phyloP scores from a whole-genome alignment of 2,797 vertebrate genomes.

The Enteromius viviparus region DNA sequence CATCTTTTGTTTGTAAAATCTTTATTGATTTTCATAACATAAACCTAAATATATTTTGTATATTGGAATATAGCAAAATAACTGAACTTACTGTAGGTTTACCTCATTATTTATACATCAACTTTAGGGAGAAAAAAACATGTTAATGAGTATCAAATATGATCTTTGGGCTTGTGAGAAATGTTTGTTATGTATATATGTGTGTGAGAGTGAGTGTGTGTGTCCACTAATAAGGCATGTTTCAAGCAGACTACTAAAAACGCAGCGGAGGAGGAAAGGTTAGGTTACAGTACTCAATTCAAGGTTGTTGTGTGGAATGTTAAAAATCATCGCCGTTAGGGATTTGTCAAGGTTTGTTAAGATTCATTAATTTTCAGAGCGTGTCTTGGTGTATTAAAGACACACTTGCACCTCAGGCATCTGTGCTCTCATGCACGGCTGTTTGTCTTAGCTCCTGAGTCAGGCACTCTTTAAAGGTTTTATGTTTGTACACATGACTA shows the following conservation, averaged over 20 bases:
- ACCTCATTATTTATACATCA: no score
- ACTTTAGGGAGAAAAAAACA: not conserved
- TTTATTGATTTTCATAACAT: not conserved
- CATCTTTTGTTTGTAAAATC: not conserved
- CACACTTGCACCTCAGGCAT: conserved; percentile 4
- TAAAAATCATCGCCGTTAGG: conserved; percentile 3
- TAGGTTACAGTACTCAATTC: conserved; percentile 2
- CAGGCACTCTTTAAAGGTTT: not conserved
- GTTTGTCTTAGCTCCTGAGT: not conserved
- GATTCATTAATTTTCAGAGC: conserved; percentile 21
- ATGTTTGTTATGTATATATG: not conserved
- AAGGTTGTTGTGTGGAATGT: conserved; percentile 5
- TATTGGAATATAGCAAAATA: not conserved
- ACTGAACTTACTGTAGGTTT: not conserved
- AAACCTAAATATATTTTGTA: not conserved
- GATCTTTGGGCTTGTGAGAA: not conserved
- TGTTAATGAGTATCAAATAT: not conserved
- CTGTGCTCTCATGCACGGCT: not conserved
- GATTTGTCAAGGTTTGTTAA: conserved; percentile 22
- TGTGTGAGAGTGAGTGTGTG: no score
- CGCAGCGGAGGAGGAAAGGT: not conserved
- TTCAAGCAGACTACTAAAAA: not conserved
- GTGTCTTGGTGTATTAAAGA: conserved; percentile 21
- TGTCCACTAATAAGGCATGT: not conserved
- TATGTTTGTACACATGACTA: not conserved